These are phyloP conservation scores for Parnassius mnemosyne DNA, from an alignment of 2,888 invertebrate genomes.

Conservation along the genomic window DNA sequence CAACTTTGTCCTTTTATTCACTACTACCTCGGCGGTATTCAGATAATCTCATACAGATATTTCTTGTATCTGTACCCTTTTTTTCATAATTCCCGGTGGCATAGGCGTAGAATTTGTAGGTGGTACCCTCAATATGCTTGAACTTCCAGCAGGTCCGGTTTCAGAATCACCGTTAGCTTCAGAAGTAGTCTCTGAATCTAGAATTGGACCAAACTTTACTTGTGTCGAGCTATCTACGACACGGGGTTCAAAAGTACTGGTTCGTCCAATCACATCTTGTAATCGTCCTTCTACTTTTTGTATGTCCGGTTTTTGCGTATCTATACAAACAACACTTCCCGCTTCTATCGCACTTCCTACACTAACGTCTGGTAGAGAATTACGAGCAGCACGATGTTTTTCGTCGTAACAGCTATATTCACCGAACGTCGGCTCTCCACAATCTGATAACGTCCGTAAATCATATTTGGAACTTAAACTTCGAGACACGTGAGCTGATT, in stretches of 20 bases:
- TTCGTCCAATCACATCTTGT: constrained; percentile 62
- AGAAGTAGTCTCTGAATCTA: constrained; percentile 63
- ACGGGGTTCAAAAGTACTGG: constrained; percentile 74
- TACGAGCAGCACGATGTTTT: constrained; percentile 80
- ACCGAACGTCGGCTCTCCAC: constrained; percentile 79
- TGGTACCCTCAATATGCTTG: constrained; percentile 74
- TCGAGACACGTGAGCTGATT: constrained; percentile 77
- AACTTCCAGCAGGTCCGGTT: constrained; percentile 63
- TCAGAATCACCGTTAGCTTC: constrained; percentile 68
- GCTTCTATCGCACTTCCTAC: constrained; percentile 82
- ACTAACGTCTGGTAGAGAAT: constrained; percentile 81
- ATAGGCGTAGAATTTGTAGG: constrained; percentile 75
- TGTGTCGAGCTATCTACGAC: constrained; percentile 76
- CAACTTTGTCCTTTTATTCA: constrained; percentile 73
- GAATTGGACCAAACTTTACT: constrained; percentile 70
- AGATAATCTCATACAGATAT: constrained; percentile 89
- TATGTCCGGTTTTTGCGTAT: constrained; percentile 76
- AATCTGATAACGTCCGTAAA: constrained; percentile 75
- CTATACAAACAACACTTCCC: constrained; percentile 76
- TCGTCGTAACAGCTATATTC: constrained; percentile 85
- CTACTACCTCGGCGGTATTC: constrained; percentile 65
- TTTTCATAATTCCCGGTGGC: constrained; percentile 89
- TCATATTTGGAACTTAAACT: constrained; percentile 70
- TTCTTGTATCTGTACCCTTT: constrained; percentile 95
- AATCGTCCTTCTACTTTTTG: constrained; percentile 66